Conservation (phyloP, 2,113 vertebrate genomes). For the Chascanopsetta lugubris region DNA sequence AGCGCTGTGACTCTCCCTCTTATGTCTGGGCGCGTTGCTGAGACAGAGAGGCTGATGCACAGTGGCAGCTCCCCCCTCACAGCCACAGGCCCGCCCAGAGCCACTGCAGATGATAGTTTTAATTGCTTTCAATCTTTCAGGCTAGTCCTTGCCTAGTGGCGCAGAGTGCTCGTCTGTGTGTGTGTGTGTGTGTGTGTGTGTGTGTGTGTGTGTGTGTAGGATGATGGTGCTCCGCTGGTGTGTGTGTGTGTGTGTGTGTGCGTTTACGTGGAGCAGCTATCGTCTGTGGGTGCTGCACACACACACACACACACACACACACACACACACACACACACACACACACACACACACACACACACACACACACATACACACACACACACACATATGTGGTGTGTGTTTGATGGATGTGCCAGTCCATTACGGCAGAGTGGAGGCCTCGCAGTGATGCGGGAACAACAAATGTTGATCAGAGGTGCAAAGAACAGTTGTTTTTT, state of each 20-base stretch:
- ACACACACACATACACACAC: too few relatives aligned
- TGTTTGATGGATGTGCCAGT: constrained; percentile 72
- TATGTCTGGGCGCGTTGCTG: constrained; percentile 73
- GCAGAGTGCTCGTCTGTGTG: constrained; percentile 68
- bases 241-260: constrained; percentile 33
- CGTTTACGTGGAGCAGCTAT: constrained; percentile 40
- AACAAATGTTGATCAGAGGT: constrained; percentile 47
- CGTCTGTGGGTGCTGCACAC: constrained; percentile 56
- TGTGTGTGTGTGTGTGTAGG: constrained; percentile 31
- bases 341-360: too few relatives aligned
- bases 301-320: too few relatives aligned
- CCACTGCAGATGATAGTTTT: constrained; percentile 90
- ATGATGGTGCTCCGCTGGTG: constrained; percentile 27
- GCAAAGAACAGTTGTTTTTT: neutral
- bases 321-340: too few relatives aligned
- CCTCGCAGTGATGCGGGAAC: constrained; percentile 57
- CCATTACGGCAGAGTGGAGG: constrained; percentile 58
- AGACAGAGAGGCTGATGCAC: constrained; percentile 82
- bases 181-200: constrained; percentile 23
- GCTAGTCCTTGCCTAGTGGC: constrained; percentile 85
- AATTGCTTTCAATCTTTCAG: constrained; percentile 90
- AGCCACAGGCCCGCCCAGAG: constrained; percentile 85
- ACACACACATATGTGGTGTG: constrained; percentile 68
- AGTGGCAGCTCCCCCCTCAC: constrained; percentile 83
- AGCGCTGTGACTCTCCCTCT: constrained; percentile 65